These are phyloP conservation scores for Chrysotoxum bicinctum DNA, from an alignment of 2,888 invertebrate genomes.

Conservation along the genomic window DNA sequence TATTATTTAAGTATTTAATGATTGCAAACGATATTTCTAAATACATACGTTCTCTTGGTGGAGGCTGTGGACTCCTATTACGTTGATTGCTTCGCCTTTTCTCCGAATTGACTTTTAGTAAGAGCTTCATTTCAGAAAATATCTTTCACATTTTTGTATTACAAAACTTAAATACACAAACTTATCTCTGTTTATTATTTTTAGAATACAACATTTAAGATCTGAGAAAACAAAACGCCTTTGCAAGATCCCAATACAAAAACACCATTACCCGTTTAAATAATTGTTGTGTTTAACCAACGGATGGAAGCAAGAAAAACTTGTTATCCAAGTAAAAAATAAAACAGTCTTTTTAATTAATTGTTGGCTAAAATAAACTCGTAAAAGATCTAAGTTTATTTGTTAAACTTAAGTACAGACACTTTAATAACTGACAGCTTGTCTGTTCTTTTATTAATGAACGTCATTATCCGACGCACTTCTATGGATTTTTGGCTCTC, in stretches of 20 bases:
- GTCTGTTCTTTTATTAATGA: neutral
- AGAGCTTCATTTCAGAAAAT: slow-evolving; percentile 77
- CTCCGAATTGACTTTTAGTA: slow-evolving; percentile 80
- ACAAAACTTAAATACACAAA: neutral
- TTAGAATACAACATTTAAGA: neutral
- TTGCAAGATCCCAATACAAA: neutral
- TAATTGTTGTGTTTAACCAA: neutral
- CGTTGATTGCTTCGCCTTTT: slow-evolving; percentile 77
- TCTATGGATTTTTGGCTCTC: neutral
- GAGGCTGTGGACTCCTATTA: slow-evolving; percentile 52
- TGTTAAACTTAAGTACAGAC: neutral
- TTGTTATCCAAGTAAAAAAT: neutral
- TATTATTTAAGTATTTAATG: neutral
- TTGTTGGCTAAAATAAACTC: neutral
- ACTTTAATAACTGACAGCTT: slow-evolving; percentile 3
- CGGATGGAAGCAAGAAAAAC: neutral
- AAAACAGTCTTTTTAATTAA: neutral
- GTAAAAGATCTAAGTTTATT: neutral
- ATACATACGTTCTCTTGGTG: slow-evolving; percentile 70
- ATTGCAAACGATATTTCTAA: neutral
- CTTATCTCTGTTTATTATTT: slow-evolving; percentile 31
- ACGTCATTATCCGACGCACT: slow-evolving; percentile 28
- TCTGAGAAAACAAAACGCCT: slow-evolving; percentile 7
- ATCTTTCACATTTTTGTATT: slow-evolving; percentile 16
- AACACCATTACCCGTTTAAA: slow-evolving; percentile 33